Percentiles rank a stretch among this genome's conserved stretches.
Evolutionary conservation across 2,113 vertebrate species (phyloP).

Genomic region (Mesembrinibis cayennensis): DNA sequence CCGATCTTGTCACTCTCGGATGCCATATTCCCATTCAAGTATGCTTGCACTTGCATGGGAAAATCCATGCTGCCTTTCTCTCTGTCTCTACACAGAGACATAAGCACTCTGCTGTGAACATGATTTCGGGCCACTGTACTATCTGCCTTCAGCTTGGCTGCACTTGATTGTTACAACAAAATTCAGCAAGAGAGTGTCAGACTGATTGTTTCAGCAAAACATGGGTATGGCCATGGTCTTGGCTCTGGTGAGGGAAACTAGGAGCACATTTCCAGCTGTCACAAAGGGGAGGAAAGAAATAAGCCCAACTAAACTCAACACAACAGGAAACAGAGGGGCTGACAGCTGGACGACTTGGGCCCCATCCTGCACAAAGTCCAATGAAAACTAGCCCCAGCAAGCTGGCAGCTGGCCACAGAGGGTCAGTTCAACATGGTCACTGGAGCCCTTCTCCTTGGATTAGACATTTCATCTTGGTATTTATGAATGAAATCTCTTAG

Average conservation of each 20-base stretch:
- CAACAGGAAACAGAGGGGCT: conserved; percentile 29
- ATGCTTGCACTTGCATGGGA: background rate
- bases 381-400: background rate
- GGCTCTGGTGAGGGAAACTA: background rate
- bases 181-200: background rate
- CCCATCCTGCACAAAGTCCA: background rate
- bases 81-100: background rate
- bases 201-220: conserved; percentile 13
- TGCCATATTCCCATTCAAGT: background rate
- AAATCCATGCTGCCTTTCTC: background rate
- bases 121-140: background rate
- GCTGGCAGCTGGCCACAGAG: background rate
- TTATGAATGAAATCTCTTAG: background rate
- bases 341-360: background rate
- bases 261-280: background rate
- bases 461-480: background rate
- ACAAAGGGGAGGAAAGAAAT: background rate
- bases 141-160: background rate
- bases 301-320: background rate
- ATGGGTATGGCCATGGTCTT: background rate
- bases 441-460: background rate
- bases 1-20: background rate
- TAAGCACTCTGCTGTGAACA: background rate
- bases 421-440: background rate
- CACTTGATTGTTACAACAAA: background rate